Evolutionary conservation across 1,140 invertebrate species (phyloP).

Genomic region (Penaeus indicus): DNA sequence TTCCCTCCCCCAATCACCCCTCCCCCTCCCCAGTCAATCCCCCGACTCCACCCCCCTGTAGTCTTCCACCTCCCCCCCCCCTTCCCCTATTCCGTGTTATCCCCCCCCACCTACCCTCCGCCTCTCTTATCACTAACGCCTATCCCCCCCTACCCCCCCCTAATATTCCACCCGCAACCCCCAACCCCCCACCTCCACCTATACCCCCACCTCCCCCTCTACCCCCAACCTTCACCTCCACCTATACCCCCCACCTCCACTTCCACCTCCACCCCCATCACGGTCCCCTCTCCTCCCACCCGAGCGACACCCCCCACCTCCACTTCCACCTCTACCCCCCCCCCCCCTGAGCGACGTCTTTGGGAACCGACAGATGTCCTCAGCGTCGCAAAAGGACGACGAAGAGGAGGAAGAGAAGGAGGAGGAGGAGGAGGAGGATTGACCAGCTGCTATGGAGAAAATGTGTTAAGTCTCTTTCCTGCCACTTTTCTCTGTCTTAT

Average conservation of each 20-base stretch:
- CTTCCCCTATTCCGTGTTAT: neutral
- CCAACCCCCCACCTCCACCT: neutral
- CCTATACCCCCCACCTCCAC: neutral
- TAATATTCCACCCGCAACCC: neutral
- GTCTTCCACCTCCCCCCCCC: neutral
- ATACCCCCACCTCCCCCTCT: constrained; percentile 31
- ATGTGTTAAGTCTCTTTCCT: too few species aligned
- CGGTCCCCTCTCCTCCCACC: neutral
- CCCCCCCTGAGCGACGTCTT: too few species aligned
- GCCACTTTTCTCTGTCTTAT: too few species aligned
- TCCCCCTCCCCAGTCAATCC: too few species aligned
- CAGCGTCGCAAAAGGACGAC: too few species aligned
- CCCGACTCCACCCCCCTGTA: neutral
- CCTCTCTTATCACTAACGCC: too few species aligned
- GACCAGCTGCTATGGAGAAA: too few species aligned
- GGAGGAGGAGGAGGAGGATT: too few species aligned
- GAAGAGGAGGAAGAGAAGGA: too few species aligned
- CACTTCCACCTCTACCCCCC: neutral
- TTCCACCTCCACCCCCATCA: neutral
- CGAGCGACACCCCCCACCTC: neutral
- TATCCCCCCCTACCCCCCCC: too few species aligned
- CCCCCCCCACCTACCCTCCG: neutral
- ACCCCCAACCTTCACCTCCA: neutral
- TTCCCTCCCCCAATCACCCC: too few species aligned
- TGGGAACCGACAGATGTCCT: too few species aligned